These are phyloP conservation scores for Luidia sarsii DNA, from an alignment of 53 echinoderm and acorn worm genomes.

Conservation along the genomic window DNA sequence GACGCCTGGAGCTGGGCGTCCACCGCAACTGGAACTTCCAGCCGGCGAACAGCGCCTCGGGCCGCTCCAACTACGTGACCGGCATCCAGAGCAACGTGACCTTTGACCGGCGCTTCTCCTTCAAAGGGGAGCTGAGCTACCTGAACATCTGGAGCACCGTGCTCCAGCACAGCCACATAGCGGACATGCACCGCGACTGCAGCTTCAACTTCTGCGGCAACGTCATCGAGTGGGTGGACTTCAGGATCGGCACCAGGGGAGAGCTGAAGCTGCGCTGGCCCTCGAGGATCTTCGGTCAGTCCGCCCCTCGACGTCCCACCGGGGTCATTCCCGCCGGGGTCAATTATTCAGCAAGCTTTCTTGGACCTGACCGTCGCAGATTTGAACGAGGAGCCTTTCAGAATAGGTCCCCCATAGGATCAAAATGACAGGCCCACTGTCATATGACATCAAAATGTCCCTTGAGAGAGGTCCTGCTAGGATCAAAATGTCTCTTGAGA, in stretches of 20 bases:
- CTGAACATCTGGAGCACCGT: slow-evolving; percentile 79
- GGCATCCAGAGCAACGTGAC: slow-evolving; percentile 8
- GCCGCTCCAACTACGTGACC: not conserved
- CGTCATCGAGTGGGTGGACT: slow-evolving; percentile 91
- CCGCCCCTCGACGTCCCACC: not conserved
- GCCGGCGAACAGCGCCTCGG: not conserved
- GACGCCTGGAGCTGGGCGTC: slow-evolving; percentile 54
- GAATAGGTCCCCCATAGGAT: too few relatives aligned
- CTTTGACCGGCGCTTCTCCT: slow-evolving; percentile 35
- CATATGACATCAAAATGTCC: too few relatives aligned
- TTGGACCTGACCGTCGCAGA: too few relatives aligned
- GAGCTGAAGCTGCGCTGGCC: slow-evolving; percentile 92
- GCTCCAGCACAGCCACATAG: slow-evolving; percentile 53
- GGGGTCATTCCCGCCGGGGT: slow-evolving; percentile 64
- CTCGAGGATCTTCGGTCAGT: slow-evolving; percentile 79
- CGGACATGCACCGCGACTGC: slow-evolving; percentile 71
- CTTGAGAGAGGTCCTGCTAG: too few relatives aligned
- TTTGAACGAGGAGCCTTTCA: too few relatives aligned
- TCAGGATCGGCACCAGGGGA: slow-evolving; percentile 90
- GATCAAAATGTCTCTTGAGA: too few relatives aligned
- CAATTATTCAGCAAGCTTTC: too few relatives aligned
- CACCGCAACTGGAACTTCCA: slow-evolving; percentile 28
- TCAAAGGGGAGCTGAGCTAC: slow-evolving; percentile 79
- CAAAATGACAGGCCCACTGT: too few relatives aligned
- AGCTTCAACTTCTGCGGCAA: slow-evolving; percentile 91